Conservation (phyloP, 2,113 vertebrate genomes). For the Edolisoma coerulescens region DNA sequence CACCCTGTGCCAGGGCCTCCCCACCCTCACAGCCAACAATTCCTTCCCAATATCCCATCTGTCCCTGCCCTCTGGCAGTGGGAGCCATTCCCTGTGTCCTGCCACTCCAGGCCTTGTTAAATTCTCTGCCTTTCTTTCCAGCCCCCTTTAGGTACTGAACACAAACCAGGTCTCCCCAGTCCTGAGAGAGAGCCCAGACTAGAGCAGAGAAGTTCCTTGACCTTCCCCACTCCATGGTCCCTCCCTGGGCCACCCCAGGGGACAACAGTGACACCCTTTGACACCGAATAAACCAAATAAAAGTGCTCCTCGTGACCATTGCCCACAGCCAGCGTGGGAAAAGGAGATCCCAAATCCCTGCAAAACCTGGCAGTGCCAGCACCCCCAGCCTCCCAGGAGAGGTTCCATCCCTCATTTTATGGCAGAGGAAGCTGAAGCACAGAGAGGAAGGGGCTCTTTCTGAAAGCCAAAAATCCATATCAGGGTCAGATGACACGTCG, state of each 20-base stretch:
- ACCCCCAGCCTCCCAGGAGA: neutral
- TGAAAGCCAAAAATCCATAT: neutral
- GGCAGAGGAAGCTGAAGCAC: neutral
- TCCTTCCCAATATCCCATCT: neutral
- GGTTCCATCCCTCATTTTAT: neutral
- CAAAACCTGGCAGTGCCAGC: accelerated
- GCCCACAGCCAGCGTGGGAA: neutral
- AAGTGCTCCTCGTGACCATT: neutral
- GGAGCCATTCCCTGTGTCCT: neutral
- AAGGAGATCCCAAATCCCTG: neutral
- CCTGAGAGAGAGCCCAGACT: neutral
- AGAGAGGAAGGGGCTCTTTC: neutral
- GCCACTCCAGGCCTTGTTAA: neutral
- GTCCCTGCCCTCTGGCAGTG: neutral
- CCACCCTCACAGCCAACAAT: neutral
- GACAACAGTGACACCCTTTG: neutral
- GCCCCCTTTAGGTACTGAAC: neutral
- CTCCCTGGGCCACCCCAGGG: neutral
- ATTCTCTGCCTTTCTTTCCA: neutral
- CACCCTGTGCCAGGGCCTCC: neutral
- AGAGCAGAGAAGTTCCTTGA: accelerated
- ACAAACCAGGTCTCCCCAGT: neutral
- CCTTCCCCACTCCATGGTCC: neutral
- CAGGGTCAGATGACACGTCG: neutral
- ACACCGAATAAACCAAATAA: neutral